Base-by-base conservation (phyloP, 2,888 invertebrate genomes). In the Drosophila rellima region DNA sequence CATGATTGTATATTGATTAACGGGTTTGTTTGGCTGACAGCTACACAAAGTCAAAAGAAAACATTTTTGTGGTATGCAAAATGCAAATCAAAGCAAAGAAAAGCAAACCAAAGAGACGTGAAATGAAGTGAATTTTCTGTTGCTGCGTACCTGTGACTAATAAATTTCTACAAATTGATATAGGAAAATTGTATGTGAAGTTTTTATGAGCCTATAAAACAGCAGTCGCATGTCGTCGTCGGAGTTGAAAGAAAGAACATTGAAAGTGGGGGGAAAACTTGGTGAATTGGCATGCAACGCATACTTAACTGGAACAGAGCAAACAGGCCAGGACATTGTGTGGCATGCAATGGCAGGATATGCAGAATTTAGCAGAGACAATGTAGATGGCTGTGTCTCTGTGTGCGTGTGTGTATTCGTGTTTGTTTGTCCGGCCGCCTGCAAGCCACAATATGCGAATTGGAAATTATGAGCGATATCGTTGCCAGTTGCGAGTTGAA, bases 381-480 rank as follows among this genome's bases (percentile, higher is more conserved):
- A 62, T 70, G 64, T 33, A 55, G 47, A 50, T 60, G 35, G 31
- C 23, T 11, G n/a, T 23, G 40, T 31, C 10, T 45, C 15, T 37
- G 39, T 31, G 20, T 63, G 68, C 59, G 63, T 23, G 64, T 55
- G 39, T 45, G 40, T 56, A 62, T 47, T 62, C 45, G 54, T 52
- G 56, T 45, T 51, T 72, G 56, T 69, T 73, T 68, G 69, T 44
- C 45, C 44, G 55, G 52, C 42, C 50, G 74, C 55, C 35, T 61
- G 68, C 56, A 67, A 77, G 79, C 76, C 70, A 71, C 81, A 78
- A 81, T 75, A 76, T 82, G 76, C 67, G 75, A 70, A 75, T 65
- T 78, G 78, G 67, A 83, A 83, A 88, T 88, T 86, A 86, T 90
- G 87, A 88, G 78, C 90, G 48, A 83, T 81, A 72, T 80, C 70